These are phyloP conservation scores for Porites lobata DNA, from an alignment of 92 coral and sea anemone genomes.

Conservation along the genomic window DNA sequence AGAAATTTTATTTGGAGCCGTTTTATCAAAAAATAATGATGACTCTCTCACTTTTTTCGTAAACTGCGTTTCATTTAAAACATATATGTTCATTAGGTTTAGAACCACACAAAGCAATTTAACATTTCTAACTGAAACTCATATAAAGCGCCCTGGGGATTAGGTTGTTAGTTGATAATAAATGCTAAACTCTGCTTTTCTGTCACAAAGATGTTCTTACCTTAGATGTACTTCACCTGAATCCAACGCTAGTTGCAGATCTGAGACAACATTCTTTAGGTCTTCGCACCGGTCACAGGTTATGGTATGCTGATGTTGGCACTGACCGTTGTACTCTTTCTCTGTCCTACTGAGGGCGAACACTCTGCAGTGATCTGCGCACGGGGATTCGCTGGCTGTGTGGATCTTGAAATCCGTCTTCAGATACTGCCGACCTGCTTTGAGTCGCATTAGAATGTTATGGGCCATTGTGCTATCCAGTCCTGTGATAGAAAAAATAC, in stretches of 20 bases:
- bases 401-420: slow-evolving; percentile 46
- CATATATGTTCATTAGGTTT: not conserved
- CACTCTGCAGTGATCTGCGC: slow-evolving; percentile 30
- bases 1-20: slow-evolving; percentile 8
- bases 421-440: slow-evolving; percentile 19
- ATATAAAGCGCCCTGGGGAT: slow-evolving; percentile 4
- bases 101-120: not conserved
- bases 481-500: slow-evolving; percentile 12
- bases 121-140: not conserved
- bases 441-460: slow-evolving; percentile 23
- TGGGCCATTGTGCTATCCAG: slow-evolving; percentile 3
- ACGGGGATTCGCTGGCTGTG: slow-evolving; percentile 13
- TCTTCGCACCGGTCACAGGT: slow-evolving; percentile 13
- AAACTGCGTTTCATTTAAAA: not conserved
- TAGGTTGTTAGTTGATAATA: slow-evolving; percentile 3
- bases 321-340: not conserved
- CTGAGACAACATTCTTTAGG: slow-evolving; percentile 17
- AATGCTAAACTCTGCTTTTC: slow-evolving; percentile 19
- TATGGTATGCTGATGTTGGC: slow-evolving; percentile 26
- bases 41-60: not conserved
- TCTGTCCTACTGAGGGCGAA: slow-evolving; percentile 8
- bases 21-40: slow-evolving; percentile 5
- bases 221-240: not conserved
- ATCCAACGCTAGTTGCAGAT: slow-evolving; percentile 6
- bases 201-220: slow-evolving; percentile 13